Conservation (phyloP, 2,888 invertebrate genomes). For the Oligia strigilis region DNA sequence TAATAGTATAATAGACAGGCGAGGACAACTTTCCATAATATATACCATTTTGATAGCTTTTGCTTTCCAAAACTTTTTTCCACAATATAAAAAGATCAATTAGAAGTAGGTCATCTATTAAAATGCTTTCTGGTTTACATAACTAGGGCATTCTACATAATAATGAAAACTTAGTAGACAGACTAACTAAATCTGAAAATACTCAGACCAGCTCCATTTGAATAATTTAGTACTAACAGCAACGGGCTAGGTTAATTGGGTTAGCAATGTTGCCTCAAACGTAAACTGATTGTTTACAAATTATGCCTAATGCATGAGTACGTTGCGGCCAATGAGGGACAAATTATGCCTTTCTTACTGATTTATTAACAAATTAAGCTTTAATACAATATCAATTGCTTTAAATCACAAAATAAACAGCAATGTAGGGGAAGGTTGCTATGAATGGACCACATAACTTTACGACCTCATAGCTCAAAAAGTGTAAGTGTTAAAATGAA, state of each 20-base stretch:
- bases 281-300: constrained; percentile 30
- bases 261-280: constrained; percentile 28
- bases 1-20: background rate
- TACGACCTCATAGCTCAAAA: too few species aligned
- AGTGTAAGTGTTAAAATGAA: too few species aligned
- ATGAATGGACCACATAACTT: too few species aligned
- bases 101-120: background rate
- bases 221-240: constrained; percentile 43
- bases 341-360: background rate
- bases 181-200: constrained; percentile 48
- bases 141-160: background rate
- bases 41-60: background rate
- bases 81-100: background rate
- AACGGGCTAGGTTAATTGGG: constrained; percentile 28
- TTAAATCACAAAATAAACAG: background rate
- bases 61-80: background rate
- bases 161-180: constrained; percentile 2
- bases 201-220: constrained; percentile 34
- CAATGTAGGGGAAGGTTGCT: too few species aligned
- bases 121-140: constrained; percentile 29
- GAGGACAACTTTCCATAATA: background rate
- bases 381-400: background rate
- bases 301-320: background rate
- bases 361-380: background rate
- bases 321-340: too few species aligned